These are phyloP conservation scores for Dorcus parallelipipedus DNA, from an alignment of 2,888 invertebrate species.

Conservation along the genomic window DNA sequence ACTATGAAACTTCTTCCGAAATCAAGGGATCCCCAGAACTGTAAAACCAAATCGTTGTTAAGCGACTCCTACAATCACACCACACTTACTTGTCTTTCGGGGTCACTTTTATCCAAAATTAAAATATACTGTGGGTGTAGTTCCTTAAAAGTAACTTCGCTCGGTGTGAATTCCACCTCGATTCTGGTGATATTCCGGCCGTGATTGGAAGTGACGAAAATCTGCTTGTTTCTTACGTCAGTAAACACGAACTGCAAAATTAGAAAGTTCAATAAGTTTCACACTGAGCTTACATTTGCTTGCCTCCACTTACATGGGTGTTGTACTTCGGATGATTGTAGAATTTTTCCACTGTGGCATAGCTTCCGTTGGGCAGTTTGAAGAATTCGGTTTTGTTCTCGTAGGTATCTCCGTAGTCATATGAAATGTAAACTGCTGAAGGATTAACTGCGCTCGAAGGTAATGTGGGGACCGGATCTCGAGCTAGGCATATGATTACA, in stretches of 20 bases:
- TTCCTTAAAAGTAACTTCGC: slow-evolving; percentile 74
- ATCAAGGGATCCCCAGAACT: no score
- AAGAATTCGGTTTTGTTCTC: slow-evolving; percentile 69
- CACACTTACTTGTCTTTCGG: slow-evolving; percentile 37
- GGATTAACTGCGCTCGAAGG: slow-evolving; percentile 50
- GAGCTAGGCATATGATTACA: slow-evolving; percentile 81
- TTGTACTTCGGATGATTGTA: slow-evolving; percentile 79
- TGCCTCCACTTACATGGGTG: slow-evolving; percentile 64
- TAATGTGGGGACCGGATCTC: slow-evolving; percentile 61
- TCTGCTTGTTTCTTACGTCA: slow-evolving; percentile 70
- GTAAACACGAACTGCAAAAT: slow-evolving; percentile 77
- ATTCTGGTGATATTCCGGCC: slow-evolving; percentile 64
- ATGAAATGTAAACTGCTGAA: slow-evolving; percentile 80
- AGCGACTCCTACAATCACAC: background rate
- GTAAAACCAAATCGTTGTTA: no score
- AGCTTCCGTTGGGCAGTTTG: slow-evolving; percentile 53
- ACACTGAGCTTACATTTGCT: background rate
- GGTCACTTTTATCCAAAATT: slow-evolving; percentile 70
- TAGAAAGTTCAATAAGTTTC: background rate
- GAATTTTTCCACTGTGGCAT: slow-evolving; percentile 77
- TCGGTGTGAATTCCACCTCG: slow-evolving; percentile 70
- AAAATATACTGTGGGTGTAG: slow-evolving; percentile 66
- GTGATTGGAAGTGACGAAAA: slow-evolving; percentile 75
- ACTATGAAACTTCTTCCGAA: slow-evolving; percentile 56
- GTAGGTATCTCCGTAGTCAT: slow-evolving; percentile 81